Evolutionary conservation across 2,888 invertebrate species (phyloP).

Genomic region (Macaria notata): DNA sequence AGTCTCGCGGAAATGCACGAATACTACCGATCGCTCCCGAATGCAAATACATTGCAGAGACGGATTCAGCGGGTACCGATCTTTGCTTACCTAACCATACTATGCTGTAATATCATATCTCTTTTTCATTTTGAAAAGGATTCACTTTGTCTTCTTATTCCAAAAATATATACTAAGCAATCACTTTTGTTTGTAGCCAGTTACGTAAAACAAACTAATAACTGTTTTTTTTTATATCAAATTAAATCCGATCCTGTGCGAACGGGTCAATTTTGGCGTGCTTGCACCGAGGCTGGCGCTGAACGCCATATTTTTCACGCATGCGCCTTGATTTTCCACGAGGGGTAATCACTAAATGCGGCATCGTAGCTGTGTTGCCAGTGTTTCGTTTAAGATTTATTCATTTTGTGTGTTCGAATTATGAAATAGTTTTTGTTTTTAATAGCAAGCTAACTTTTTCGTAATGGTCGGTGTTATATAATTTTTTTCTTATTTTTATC

Average conservation of each 20-base stretch:
- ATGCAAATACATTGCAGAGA: slow-evolving; percentile 66
- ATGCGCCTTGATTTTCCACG: slow-evolving; percentile 62
- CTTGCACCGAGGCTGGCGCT: slow-evolving; percentile 66
- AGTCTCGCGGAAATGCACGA: slow-evolving; percentile 71
- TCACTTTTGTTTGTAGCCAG: too few relatives aligned
- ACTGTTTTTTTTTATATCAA: not conserved
- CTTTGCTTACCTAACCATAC: slow-evolving; percentile 9
- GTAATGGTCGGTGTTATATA: too few relatives aligned
- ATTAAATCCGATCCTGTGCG: slow-evolving; percentile 51
- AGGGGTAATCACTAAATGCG: slow-evolving; percentile 66
- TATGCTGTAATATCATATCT: too few relatives aligned
- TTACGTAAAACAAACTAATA: too few relatives aligned
- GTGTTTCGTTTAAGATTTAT: not conserved
- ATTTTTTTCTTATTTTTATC: too few relatives aligned
- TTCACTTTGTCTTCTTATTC: too few relatives aligned
- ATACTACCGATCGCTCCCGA: slow-evolving; percentile 62
- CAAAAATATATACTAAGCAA: too few relatives aligned
- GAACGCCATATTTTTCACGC: slow-evolving; percentile 73
- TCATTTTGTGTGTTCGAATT: too few relatives aligned
- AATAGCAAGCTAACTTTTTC: too few relatives aligned
- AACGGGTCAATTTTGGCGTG: slow-evolving; percentile 43
- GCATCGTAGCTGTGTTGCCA: slow-evolving; percentile 46
- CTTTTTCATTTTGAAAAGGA: too few relatives aligned
- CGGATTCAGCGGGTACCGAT: slow-evolving; percentile 41
- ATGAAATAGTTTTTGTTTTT: too few relatives aligned